Base-by-base conservation (phyloP, 2,797 vertebrate genomes). In the Hemitrygon akajei region DNA sequence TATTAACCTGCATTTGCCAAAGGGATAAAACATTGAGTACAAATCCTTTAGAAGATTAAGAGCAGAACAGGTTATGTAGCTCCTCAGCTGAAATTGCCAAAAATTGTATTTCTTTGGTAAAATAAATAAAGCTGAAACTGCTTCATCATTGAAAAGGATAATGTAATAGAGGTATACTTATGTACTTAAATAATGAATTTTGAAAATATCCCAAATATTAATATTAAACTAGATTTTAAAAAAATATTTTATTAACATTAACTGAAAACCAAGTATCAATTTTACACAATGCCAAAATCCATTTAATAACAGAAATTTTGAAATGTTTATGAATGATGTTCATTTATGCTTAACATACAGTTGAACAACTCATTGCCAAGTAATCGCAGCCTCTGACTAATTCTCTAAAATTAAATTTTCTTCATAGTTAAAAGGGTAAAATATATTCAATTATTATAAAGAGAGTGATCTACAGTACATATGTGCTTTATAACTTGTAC, bases 1-100 rank as follows among this genome's bases (percentile, higher is more conserved):
- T 93, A 75, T 93, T 56, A 76, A 16, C 30, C 40, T 93, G 91
- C 69, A 93, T 93, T 76, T 93, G 91, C 91, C 40, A 25, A 58
- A 76, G 71, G 91, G 12, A 40, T 75, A 93, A 93, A 93, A 76
- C 71, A 93, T 76, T 76, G 91, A 58, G 3, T 75, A 16, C n/a
- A 93, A 30, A 40, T 73, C 66, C 27, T 56, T 27, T 11, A n/a
- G 37, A 93, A 56, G 71, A 76, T 76, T 93, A 75, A 58, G 91
- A 93, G 47, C 73, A 93, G 73, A 91, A 73, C 66, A 91, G 71
- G 91, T 75, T 56, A 75, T 69, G 66, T 73, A 16, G 4, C 69
- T 73, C 30, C 14, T 75, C n/a, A 56, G 91, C 40, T 56, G 37
- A 30, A 76, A 75, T 47, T 14, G 40, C 63, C 37, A 93, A 40